Conservation (phyloP, 2,888 invertebrate genomes). For the Homarus gammarus region DNA sequence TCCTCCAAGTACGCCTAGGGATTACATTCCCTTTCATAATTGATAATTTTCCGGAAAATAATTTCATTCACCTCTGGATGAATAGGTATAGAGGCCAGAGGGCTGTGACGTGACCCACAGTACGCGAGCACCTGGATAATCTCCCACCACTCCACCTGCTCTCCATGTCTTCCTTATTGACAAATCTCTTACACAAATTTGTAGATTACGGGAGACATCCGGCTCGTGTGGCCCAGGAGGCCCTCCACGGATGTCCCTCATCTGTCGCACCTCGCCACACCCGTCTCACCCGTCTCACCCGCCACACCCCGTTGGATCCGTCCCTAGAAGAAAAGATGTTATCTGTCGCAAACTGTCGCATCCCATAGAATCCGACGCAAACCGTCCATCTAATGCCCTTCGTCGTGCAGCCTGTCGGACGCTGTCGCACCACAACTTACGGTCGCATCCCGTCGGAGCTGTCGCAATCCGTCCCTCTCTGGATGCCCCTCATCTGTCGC, state of each 20-base stretch:
- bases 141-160: not conserved
- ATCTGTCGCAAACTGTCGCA: too few species aligned
- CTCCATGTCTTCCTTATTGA: slow-evolving; percentile 17
- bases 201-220: slow-evolving; percentile 23
- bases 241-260: slow-evolving; percentile 5
- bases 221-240: not conserved
- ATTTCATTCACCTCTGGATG: not conserved
- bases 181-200: slow-evolving; percentile 32
- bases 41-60: slow-evolving; percentile 20
- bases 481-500: not conserved
- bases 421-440: not conserved
- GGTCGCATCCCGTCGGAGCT: not conserved
- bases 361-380: too few species aligned
- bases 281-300: not conserved
- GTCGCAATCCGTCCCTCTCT: not conserved
- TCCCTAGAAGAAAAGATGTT: too few species aligned
- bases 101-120: not conserved
- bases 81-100: not conserved
- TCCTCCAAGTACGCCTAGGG: not conserved
- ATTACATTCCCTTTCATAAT: slow-evolving; percentile 21
- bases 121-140: not conserved
- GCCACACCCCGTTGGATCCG: not conserved
- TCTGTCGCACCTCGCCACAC: not conserved
- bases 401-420: too few species aligned
- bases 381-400: too few species aligned